These are phyloP conservation scores for Sesamia inferens DNA, from an alignment of 2,888 invertebrate genomes.

Conservation along the genomic window DNA sequence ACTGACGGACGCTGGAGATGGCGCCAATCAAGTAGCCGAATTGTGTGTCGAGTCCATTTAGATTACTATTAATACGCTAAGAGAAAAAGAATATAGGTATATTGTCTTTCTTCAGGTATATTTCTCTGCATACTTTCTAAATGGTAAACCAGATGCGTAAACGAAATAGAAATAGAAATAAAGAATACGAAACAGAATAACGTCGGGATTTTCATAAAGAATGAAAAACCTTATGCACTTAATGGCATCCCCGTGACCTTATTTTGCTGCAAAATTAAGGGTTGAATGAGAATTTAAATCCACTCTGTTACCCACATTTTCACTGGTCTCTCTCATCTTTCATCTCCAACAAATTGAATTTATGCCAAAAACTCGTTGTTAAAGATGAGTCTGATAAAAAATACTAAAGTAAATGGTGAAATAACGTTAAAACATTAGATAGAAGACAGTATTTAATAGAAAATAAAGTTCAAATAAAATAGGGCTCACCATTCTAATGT, in stretches of 20 bases:
- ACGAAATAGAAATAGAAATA: too few species aligned
- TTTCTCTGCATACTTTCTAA: background rate
- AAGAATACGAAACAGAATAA: background rate
- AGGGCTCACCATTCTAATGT: slow-evolving; percentile 71
- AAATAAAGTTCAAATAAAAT: slow-evolving; percentile 62
- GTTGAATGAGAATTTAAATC: slow-evolving; percentile 16
- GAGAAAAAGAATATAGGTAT: too few species aligned
- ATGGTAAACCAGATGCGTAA: background rate
- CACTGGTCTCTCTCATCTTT: background rate
- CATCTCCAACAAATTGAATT: background rate
- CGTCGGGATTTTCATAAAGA: slow-evolving; percentile 6
- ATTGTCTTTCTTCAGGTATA: background rate
- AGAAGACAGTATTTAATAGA: slow-evolving; percentile 40
- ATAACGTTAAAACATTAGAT: slow-evolving; percentile 8
- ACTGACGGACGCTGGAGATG: too few species aligned
- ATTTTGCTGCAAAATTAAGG: slow-evolving; percentile 31
- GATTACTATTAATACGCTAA: too few species aligned
- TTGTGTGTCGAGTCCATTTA: too few species aligned
- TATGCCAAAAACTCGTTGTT: background rate
- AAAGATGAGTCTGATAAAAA: slow-evolving; percentile 10
- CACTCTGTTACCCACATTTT: background rate
- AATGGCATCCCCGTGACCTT: slow-evolving; percentile 26
- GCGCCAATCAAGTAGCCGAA: too few species aligned
- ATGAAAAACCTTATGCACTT: slow-evolving; percentile 24
- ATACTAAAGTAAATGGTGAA: background rate